Evolutionary conservation across 1,140 invertebrate genomes (phyloP).

Genomic region (Heliconius hewitsoni): DNA sequence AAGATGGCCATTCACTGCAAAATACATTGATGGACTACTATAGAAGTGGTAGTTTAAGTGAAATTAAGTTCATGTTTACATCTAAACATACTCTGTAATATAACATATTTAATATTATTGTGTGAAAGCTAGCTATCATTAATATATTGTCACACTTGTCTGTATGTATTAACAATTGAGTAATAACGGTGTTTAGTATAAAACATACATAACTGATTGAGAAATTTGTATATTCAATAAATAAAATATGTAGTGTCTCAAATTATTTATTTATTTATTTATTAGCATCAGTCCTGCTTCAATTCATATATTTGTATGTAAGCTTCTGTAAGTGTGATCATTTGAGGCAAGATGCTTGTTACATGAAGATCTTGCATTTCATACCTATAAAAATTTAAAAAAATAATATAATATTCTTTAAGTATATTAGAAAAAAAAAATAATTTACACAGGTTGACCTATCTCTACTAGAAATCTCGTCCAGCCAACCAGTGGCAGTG

Average conservation of each 20-base stretch:
- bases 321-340: constrained; percentile 99
- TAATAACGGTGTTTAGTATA: constrained; percentile 23
- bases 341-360: constrained; percentile 98
- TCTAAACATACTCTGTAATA: constrained; percentile 31
- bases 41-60: constrained; percentile 37
- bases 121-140: constrained; percentile 34
- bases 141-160: constrained; percentile 42
- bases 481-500: too few relatives aligned
- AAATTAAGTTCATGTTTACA: constrained; percentile 35
- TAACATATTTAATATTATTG: constrained; percentile 27
- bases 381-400: constrained; percentile 79
- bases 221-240: constrained; percentile 74
- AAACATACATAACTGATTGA: constrained; percentile 22
- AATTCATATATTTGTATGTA: constrained; percentile 95
- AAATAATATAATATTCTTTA: neutral
- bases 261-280: constrained; percentile 56
- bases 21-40: constrained; percentile 30
- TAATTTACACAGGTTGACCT: too few relatives aligned
- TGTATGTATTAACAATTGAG: constrained; percentile 22
- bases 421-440: too few relatives aligned
- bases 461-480: too few relatives aligned
- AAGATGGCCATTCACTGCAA: constrained; percentile 33
- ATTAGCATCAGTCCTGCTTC: constrained; percentile 67
- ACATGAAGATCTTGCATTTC: constrained; percentile 99
- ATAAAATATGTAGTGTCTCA: constrained; percentile 51